A percentile compares a stretch with the other conserved stretches of the same genome.
Conservation (phyloP, 1,140 invertebrate species). For the Drosophila parabipectinata region DNA sequence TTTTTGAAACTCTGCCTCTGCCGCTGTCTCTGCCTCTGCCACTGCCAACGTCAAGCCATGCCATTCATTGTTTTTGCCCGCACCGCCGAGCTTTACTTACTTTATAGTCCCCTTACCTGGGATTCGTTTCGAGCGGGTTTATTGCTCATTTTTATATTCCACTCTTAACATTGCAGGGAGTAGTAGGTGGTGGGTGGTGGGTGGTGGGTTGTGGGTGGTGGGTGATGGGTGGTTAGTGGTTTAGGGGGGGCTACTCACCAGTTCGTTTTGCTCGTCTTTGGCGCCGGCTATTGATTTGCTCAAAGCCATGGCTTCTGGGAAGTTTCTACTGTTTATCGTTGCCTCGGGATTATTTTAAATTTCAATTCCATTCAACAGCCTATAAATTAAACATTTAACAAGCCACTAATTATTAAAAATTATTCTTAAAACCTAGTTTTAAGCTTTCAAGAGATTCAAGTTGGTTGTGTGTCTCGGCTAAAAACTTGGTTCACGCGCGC, state of each 20-base stretch:
- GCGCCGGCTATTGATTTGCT: constrained; percentile 73
- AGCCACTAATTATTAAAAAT: neutral
- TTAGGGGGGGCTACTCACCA: constrained; percentile 56
- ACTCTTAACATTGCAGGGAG: neutral
- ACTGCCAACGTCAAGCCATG: neutral
- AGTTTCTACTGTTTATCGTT: neutral
- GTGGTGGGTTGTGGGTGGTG: neutral
- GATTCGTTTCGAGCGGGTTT: neutral
- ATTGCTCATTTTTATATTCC: neutral
- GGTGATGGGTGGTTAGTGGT: neutral
- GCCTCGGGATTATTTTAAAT: neutral
- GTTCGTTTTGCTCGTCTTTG: constrained; percentile 77
- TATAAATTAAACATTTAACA: neutral
- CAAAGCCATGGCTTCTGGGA: constrained; percentile 57
- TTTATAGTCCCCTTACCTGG: neutral
- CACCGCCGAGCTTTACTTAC: constrained; percentile 34
- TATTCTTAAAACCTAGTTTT: neutral
- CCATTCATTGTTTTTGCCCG: constrained; percentile 48
- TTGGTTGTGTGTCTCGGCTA: neutral
- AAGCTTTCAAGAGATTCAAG: neutral
- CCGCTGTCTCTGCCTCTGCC: neutral
- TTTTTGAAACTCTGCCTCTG: constrained; percentile 9
- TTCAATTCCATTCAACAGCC: neutral
- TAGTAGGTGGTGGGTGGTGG: neutral
- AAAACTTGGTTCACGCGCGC: too few species aligned